These are phyloP conservation scores for Platerodrilus igneus DNA, from an alignment of 2,888 invertebrate genomes.

Conservation along the genomic window DNA sequence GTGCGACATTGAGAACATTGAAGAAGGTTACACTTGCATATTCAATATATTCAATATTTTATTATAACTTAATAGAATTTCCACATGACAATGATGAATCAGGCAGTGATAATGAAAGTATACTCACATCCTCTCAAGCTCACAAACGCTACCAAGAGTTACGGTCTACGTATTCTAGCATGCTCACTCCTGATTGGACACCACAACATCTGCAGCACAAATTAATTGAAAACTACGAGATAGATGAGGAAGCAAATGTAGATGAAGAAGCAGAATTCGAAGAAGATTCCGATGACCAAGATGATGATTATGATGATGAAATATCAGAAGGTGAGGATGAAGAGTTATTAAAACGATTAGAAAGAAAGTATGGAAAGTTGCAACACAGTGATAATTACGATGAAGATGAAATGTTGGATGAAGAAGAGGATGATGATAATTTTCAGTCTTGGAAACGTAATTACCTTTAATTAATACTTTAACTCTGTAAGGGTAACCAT, in stretches of 20 bases:
- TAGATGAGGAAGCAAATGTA: conserved; percentile 40
- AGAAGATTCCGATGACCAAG: conserved; percentile 9
- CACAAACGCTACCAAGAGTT: conserved; percentile 43
- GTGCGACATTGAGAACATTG: conserved; percentile 38
- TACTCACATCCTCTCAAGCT: conserved; percentile 26
- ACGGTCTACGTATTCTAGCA: conserved; percentile 40
- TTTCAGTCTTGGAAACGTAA: conserved; percentile 46
- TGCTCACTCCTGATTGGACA: conserved; percentile 39
- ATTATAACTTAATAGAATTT: conserved; percentile 35
- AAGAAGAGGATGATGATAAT: conserved; percentile 25
- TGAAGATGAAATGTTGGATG: conserved; percentile 33
- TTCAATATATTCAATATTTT: too few species aligned
- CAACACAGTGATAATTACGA: conserved; percentile 47
- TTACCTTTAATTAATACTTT: conserved; percentile 9
- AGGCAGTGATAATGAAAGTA: conserved; percentile 37
- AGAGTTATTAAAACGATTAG: conserved; percentile 64
- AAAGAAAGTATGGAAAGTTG: conserved; percentile 69
- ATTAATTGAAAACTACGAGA: conserved; percentile 44
- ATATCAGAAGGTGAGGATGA: conserved; percentile 48
- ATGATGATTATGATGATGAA: conserved; percentile 18
- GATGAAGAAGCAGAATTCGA: conserved; percentile 46
- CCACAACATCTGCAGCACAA: conserved; percentile 23
- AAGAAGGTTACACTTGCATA: conserved; percentile 41
- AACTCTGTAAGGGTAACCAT: conserved; percentile 12
- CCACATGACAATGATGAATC: conserved; percentile 46